These are phyloP conservation scores for Pandemis heparana DNA, from an alignment of 2,888 invertebrate genomes.

Conservation along the genomic window DNA sequence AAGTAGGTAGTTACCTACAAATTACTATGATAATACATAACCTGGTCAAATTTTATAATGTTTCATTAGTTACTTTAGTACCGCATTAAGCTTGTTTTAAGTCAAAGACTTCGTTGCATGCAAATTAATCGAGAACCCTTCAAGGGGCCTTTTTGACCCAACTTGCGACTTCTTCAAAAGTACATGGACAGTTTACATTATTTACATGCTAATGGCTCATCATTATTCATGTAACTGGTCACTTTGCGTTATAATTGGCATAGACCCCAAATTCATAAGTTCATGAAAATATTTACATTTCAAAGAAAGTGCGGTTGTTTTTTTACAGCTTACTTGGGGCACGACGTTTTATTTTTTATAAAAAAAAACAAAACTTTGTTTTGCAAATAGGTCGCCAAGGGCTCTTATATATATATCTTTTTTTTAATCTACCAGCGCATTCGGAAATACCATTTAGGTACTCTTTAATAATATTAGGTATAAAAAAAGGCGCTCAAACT, in stretches of 20 bases:
- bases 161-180: constrained; percentile 32
- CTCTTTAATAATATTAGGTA: no score
- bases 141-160: constrained; percentile 20
- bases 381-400: no score
- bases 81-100: neutral
- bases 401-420: no score
- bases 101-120: neutral
- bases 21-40: no score
- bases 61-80: neutral
- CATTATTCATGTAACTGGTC: constrained; percentile 40
- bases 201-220: constrained; percentile 37
- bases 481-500: no score
- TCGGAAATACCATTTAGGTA: no score
- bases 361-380: no score
- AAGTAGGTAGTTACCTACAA: no score
- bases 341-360: neutral
- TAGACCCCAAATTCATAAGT: constrained; percentile 38
- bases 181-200: constrained; percentile 30
- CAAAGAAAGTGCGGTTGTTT: constrained; percentile 31
- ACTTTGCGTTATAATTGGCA: constrained; percentile 35
- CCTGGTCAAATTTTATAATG: no score
- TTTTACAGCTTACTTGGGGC: neutral
- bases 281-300: constrained; percentile 39
- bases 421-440: no score
- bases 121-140: constrained; percentile 9